A percentile compares a stretch with the other conserved stretches of the same genome.
phyloP scores from a whole-genome alignment of 2,113 vertebrate genomes.

The Ammodytes marinus region DNA sequence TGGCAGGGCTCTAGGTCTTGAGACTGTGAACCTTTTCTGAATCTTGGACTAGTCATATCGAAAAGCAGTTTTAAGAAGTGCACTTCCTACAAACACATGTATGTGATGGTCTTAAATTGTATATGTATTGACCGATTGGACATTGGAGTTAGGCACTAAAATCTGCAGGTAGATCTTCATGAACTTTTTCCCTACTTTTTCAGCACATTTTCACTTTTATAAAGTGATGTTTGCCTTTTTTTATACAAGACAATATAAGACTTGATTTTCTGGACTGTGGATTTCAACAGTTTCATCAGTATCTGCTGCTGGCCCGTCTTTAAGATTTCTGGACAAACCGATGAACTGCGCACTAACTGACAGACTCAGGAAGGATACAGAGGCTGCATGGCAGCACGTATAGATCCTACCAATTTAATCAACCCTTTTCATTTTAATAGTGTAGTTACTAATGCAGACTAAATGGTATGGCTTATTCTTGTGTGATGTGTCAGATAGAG shows the following conservation, averaged over 20 bases:
- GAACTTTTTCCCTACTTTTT: not conserved
- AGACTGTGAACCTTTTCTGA: conserved; percentile 21
- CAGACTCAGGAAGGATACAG: conserved; percentile 20
- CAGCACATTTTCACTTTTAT: conserved; percentile 14
- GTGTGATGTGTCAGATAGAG: not conserved
- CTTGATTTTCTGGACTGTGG: not conserved
- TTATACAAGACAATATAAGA: not conserved
- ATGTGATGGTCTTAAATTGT: conserved; percentile 1
- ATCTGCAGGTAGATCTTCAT: conserved; percentile 8
- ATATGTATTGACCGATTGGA: not conserved
- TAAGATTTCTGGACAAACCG: conserved; percentile 25
- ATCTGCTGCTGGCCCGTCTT: not conserved
- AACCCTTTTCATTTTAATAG: conserved; percentile 51
- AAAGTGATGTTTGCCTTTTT: conserved; percentile 17
- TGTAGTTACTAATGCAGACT: conserved; percentile 46
- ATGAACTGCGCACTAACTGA: not conserved
- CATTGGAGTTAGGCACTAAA: not conserved
- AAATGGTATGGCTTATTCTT: conserved; percentile 29
- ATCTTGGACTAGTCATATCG: not conserved
- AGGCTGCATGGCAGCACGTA: conserved; percentile 18
- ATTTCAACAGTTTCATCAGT: not conserved
- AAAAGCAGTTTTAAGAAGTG: conserved; percentile 23
- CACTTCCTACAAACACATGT: conserved; percentile 30
- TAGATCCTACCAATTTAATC: conserved; percentile 7
- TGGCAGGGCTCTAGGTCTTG: not conserved